Evolutionary conservation across 1,140 invertebrate genomes (phyloP), one percentile per base, ranked within the genome.

Genomic region (Belonocnema kinseyi): DNA sequence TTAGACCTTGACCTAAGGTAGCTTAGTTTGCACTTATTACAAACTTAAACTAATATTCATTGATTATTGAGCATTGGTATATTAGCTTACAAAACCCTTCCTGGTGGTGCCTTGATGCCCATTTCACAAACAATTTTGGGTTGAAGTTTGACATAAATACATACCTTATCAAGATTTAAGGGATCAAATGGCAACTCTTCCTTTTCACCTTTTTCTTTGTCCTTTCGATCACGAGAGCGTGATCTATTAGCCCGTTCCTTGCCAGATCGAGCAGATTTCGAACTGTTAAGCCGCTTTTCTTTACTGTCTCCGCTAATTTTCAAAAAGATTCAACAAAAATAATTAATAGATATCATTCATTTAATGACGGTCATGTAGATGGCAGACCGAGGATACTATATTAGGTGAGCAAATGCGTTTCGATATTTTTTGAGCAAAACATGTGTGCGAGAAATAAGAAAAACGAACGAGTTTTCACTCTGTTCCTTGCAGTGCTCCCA

Each of bases 131-230:
- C 7, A 46, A 76, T 73, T 19, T 71, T 80, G 71, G 71, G 73
- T 50, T 56, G 33, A 82, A 74, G n/a, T 54, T 46, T 46, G 40
- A 46, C 40, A 54, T 52, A 21, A 56, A 75, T 73, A 77, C 72
- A 87, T 87, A 95, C 94, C 92, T 96, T 96, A 85, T 96, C 95
- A 80, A 94, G 92, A 89, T 94, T 94, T 52, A 95, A 94, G 53
- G 94, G 94, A 87, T 96, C 94, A 90, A 95, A 96, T 14, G 92
- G 90, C 80, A 93, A 89, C 75, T 93, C 92, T 53, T 91, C 90
- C 79, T 88, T 91, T 74, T 93, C 92, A 40, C 91, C 89, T 81
- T 93, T 90, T 77, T 94, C 93, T 78, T 93, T 92, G 86, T 95
- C 94, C 75, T 92, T 92, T 77, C 90, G 86, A 51, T 92, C 91